Evolutionary conservation across 1,140 invertebrate genomes (phyloP).

Genomic region (Brachionus manjavacas): DNA sequence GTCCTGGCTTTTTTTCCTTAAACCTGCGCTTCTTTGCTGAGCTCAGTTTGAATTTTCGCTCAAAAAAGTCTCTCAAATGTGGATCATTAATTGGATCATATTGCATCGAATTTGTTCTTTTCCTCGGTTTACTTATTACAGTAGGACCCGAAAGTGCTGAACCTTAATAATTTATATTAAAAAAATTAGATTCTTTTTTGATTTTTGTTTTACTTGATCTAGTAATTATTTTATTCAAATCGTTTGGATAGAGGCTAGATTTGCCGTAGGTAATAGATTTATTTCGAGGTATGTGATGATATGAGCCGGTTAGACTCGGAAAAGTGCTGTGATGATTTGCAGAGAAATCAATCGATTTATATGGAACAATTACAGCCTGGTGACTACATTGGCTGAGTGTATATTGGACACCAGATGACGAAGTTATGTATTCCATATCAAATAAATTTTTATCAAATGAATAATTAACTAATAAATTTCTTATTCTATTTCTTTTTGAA

Average conservation of each 20-base stretch:
- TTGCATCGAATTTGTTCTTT: conserved; percentile 8
- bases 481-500: not conserved
- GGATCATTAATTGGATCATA: conserved; percentile 55
- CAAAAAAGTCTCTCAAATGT: conserved; percentile 55
- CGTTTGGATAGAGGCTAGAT: not conserved
- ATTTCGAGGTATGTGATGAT: conserved; percentile 23
- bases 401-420: conserved; percentile 9
- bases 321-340: not conserved
- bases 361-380: not conserved
- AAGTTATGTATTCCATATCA: conserved; percentile 37
- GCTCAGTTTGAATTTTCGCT: conserved; percentile 49
- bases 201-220: conserved; percentile 1
- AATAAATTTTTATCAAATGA: conserved; percentile 8
- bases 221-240: not conserved
- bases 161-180: not conserved
- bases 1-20: conserved; percentile 2
- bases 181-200: not conserved
- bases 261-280: not conserved
- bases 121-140: not conserved
- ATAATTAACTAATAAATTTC: conserved; percentile 28
- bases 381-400: not conserved
- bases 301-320: conserved; percentile 25
- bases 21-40: conserved; percentile 9
- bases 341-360: conserved; percentile 23
- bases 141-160: not conserved